Base-by-base conservation (phyloP, 2,888 invertebrate genomes). In the Oscheius sp. region DNA sequence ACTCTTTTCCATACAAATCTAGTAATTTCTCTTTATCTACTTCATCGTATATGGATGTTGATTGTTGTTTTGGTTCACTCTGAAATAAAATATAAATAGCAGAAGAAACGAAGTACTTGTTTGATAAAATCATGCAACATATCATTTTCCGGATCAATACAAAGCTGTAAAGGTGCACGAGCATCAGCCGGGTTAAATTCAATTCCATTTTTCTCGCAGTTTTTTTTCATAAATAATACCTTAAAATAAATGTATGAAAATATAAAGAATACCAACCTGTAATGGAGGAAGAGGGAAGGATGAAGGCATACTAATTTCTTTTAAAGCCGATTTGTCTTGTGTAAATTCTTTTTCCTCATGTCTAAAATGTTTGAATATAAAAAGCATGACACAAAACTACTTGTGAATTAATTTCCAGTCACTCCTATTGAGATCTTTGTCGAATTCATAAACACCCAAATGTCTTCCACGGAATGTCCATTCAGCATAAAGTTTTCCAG, bases 381-480 rank as follows among this genome's bases (percentile, higher is more conserved):
- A 6, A 47, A 20, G 30, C 36, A 24, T 24, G 26, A 2, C 45
- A 24, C 22, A 33, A 57, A 62, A 56, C 36, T 36, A 75, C 70
- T 77, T 82, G 65, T 85, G 85, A 26, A 85, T 72, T 30, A 85
- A 67, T 22, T 73, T 70, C 85, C 85, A 85, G 67, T 85, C 85
- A 26, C 85, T 74, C 36, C 84, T 68, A 66, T 84, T 83, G 69
- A 84, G 63, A 70, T 85, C 82, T 22, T 74, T 71, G 1, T 69
- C 64, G 70, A 85, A 85, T 57, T 82, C 80, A 69, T 76, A 86
- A 28, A 85, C 59, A 26, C 85, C 85, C 22, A 85, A 68, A 62
- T 82, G 74, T 51, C 71, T 70, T 38, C 84, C 84, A 1, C 84
- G 75, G 38, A 77, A 84, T 14, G 80, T 80, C 82, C 83, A 84